Evolutionary conservation across 1,140 invertebrate species (phyloP), one percentile per base, ranked within the genome.

Genomic region (Lordiphosa mommai): DNA sequence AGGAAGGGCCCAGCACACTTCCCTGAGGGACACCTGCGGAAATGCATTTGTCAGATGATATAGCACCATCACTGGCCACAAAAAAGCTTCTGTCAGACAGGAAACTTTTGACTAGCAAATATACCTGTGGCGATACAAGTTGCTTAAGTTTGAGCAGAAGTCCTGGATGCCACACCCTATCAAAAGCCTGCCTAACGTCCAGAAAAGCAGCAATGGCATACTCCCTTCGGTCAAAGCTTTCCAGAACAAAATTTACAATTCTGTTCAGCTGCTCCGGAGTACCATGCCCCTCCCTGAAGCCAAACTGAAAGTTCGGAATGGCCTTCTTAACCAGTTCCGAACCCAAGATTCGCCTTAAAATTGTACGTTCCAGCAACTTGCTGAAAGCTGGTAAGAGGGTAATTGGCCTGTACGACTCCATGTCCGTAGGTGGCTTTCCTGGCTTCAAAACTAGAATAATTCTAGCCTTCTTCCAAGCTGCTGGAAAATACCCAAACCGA

Each of bases 11-110:
- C 0, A 65, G 16, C 0, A 50, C 44, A n/a, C 63, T 60, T 0
- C 64, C 64, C 8, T 67, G 64, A 0, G 61, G 61, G 7, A 64
- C 48, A 0, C 61, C 61, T 1, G 61, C 30, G 1, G 7, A 1
- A 1, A 49, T 49, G 3, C 6, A 40, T 27, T 1, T 12, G 38
- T 0, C 37, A 61, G 0, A n/a, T 23, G 0, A 4, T n/a, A n/a
- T n/a, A n/a, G n/a, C 8, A 0, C 44, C 44, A 20, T 43, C 40
- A 3, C 10, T 9, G 9, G 16, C 10, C 0, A 37, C 47, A 2
- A 23, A 12, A 7, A 67, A 61, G 1, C 36, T 55, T 2, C 57
- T 27, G 3, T 56, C 2, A 1, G 2, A n/a, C 0, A 67, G 47
- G 5, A 61, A 61, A 9, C 32, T 47, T 16, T 40, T 4, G 0